Base-by-base conservation (phyloP, 1,140 invertebrate genomes). In the Battus philenor region DNA sequence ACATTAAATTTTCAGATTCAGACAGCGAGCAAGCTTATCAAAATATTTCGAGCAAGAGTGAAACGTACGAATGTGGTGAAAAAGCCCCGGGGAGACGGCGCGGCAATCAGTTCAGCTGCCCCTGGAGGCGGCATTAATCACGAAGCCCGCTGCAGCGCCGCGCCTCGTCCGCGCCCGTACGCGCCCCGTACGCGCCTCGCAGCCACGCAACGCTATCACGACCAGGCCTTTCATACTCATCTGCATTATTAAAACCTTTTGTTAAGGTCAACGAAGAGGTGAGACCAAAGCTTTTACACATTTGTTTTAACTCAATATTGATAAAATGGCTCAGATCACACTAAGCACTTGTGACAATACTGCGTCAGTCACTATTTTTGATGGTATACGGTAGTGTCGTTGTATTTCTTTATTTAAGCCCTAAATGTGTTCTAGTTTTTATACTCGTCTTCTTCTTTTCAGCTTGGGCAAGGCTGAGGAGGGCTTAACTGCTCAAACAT, bases 41-140 rank as follows among this genome's bases (percentile, higher is more conserved):
- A 62, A 60, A 58, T 56, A 54, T 63, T 55, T 58, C 38, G 30
- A 52, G 36, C 36, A 43, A 50, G 44, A 47, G 38, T 50, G 39
- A 45, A 59, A 50, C 45, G 48, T 46, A 34, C 26, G 44, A 41
- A 26, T 44, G 50, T 48, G 38, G 38, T 44, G 47, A 43, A 50
- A 32, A 13, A 34, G 29, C 44, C 44, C 50, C 24, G 20, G 59
- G 49, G 63, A 60, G 56, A 44, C 32, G 16, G 52, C 45, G 49
- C 45, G 44, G 61, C 67, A 70, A 73, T 73, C 67, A 73, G 59
- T 66, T 60, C 56, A 47, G 52, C 29, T 45, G 50, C 44, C 70
- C 54, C 70, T 13, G 24, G 65, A 61, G 70, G 55, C 44, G 45
- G 55, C 61, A 62, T 66, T 73, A 70, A 72, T 68, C 62, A 72